phyloP scores from a whole-genome alignment of 2,888 invertebrate genomes.

The Catocala sponsa region DNA sequence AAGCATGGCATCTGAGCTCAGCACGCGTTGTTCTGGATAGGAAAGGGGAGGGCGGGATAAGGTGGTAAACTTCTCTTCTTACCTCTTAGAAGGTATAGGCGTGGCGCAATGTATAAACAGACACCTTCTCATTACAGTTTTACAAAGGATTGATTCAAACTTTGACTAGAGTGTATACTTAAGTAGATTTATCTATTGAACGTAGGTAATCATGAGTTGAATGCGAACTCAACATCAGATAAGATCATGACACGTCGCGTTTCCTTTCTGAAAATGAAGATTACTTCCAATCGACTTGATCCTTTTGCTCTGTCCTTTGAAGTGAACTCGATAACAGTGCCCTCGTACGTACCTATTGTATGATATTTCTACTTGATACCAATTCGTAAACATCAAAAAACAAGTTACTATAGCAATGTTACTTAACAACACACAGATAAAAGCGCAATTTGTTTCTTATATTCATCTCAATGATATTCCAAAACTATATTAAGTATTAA shows the following conservation, averaged over 20 bases:
- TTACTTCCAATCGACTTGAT: conserved; percentile 68
- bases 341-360: conserved; percentile 43
- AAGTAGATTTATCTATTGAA: conserved; percentile 4
- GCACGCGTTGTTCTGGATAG: too few species aligned
- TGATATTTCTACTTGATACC: conserved; percentile 56
- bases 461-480: background rate
- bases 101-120: too few species aligned
- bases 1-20: too few species aligned
- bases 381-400: conserved; percentile 10
- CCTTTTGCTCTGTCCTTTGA: conserved; percentile 58
- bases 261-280: conserved; percentile 59
- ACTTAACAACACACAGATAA: background rate
- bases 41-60: too few species aligned
- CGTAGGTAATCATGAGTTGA: conserved; percentile 12
- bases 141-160: background rate
- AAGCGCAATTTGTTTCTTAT: conserved; percentile 6
- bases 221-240: conserved; percentile 24
- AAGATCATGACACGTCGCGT: conserved; percentile 41
- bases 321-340: conserved; percentile 53
- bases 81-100: too few species aligned
- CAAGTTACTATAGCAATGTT: background rate
- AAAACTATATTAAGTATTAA: background rate
- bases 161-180: background rate
- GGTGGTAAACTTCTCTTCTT: too few species aligned
- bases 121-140: too few species aligned